Evolutionary conservation across 2,113 vertebrate species (phyloP), one percentile per base, ranked within the genome.

Genomic region (Tiliqua scincoides): DNA sequence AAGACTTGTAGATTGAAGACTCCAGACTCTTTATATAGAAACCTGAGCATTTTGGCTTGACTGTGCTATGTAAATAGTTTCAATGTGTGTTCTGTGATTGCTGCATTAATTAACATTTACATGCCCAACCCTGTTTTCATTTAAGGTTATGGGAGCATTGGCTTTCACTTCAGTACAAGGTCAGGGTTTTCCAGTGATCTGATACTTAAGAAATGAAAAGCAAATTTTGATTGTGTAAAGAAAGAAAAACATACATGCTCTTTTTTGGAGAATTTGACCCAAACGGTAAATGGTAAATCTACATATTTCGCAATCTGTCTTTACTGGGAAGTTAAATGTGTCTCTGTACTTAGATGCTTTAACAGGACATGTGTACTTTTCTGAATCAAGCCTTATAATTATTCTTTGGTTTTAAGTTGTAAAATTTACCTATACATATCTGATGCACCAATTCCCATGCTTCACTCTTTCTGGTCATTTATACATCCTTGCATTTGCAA

Each of bases 131-230:
- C 23, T 57, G 0, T 3, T 17, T 88, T 86, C 61, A 7, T 74
- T 3, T 61, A 5, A 27, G 1, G 83, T 88, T 72, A 23, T 90
- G 82, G 85, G 72, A 27, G 11, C 78, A 75, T 84, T 54, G 30
- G 1, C 21, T 18, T 8, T 0, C 71, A 62, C 77, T 74, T 27
- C 1, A 2, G 15, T 30, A 85, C 37, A 25, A 84, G 52, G 6
- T 0, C 35, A 35, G 25, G 20, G 14, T 61, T 84, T 87, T 78
- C 27, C 10, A 74, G 14, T 65, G 35, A 67, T 85, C 86, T 35
- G 30, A 85, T 82, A 48, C 0, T 40, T 11, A 91, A 27, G 21
- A 62, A 32, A 71, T 80, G 32, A 73, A 62, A 74, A 54, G 15
- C 11, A 76, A 52, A 48, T 11, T 54, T 30, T 52, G 1, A 27